Conservation (phyloP, 2,888 invertebrate species). For the Euproctis similis region DNA sequence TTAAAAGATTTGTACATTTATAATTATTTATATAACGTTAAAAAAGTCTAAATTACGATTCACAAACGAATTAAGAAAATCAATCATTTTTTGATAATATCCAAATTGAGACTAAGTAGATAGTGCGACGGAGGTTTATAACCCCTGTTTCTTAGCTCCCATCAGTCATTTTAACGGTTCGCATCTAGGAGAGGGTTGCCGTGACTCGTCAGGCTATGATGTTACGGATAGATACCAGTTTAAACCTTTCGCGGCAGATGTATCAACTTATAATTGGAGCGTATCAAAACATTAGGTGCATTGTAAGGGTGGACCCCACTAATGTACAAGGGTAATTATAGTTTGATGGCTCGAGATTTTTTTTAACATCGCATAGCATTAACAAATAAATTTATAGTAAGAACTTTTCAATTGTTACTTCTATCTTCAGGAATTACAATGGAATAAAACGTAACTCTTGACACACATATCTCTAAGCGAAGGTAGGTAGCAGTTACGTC, state of each 20-base stretch:
- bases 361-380: no score
- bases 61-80: no score
- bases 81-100: neutral
- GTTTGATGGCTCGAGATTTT: conserved; percentile 15
- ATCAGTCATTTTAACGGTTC: conserved; percentile 73
- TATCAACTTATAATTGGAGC: conserved; percentile 60
- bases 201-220: conserved; percentile 55
- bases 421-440: no score
- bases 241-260: conserved; percentile 60
- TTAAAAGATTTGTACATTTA: no score
- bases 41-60: no score
- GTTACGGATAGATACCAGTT: conserved; percentile 54
- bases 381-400: no score
- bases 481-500: no score
- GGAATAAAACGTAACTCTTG: no score
- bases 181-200: conserved; percentile 62
- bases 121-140: conserved; percentile 28
- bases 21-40: no score
- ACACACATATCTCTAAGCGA: no score
- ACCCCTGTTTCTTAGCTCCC: conserved; percentile 36
- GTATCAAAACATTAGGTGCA: conserved; percentile 66
- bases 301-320: conserved; percentile 14
- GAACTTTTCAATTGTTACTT: no score
- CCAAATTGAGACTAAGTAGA: no score
- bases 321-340: conserved; percentile 18